These are phyloP conservation scores for Perizoma flavofasciatum DNA, from an alignment of 2,888 invertebrate genomes.

Conservation along the genomic window DNA sequence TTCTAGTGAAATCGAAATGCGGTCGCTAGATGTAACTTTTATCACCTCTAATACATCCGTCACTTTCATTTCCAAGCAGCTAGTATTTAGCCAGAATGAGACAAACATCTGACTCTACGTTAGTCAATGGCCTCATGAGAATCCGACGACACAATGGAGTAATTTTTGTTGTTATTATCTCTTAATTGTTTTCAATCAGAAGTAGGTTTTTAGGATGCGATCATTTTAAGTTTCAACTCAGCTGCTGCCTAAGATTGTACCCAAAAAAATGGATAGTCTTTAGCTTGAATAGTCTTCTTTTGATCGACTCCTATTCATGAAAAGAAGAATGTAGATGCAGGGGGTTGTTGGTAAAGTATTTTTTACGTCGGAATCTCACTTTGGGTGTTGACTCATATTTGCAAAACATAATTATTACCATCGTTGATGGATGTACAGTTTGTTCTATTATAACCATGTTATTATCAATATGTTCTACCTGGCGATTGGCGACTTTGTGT, in stretches of 20 bases:
- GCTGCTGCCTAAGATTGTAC: not conserved
- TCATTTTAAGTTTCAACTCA: constrained; percentile 16
- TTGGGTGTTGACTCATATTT: too few relatives aligned
- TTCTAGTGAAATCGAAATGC: constrained; percentile 49
- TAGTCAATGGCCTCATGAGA: constrained; percentile 56
- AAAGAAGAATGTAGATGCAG: too few relatives aligned
- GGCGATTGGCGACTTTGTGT: too few relatives aligned
- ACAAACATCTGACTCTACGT: constrained; percentile 43
- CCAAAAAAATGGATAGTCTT: too few relatives aligned
- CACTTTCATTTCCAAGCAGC: constrained; percentile 47
- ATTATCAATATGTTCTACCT: too few relatives aligned
- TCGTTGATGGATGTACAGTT: too few relatives aligned
- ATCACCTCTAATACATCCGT: constrained; percentile 33
- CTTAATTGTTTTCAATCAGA: constrained; percentile 46
- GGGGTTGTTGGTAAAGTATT: too few relatives aligned
- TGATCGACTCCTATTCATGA: too few relatives aligned
- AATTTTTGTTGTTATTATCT: constrained; percentile 50
- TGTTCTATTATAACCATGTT: too few relatives aligned
- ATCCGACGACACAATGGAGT: constrained; percentile 50
- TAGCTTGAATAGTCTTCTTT: too few relatives aligned
- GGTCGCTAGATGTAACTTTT: constrained; percentile 35
- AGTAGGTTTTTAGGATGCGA: constrained; percentile 53
- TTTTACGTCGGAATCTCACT: too few relatives aligned
- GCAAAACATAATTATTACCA: too few relatives aligned
- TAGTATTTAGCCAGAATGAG: constrained; percentile 46